Conservation (phyloP, 2,113 vertebrate genomes). For the Elephas maximus region DNA sequence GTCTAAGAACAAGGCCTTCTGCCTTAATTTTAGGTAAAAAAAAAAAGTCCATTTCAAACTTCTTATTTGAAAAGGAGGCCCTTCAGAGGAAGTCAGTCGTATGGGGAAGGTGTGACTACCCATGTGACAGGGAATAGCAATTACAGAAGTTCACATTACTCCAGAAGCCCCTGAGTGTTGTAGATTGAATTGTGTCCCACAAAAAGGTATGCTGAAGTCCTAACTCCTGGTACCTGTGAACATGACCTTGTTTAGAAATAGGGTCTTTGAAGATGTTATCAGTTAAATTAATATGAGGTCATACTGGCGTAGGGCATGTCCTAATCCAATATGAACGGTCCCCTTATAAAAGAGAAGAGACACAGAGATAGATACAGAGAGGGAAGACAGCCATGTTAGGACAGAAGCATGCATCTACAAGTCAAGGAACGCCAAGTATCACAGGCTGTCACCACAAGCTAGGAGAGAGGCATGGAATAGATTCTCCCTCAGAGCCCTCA, state of each 20-base stretch:
- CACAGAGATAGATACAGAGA: not conserved
- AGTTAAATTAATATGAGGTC: not conserved
- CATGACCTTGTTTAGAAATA: not conserved
- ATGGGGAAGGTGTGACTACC: not conserved
- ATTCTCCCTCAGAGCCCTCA: not conserved
- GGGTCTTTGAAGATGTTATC: not conserved
- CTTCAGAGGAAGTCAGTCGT: not conserved
- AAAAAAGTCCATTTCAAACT: constrained; percentile 52
- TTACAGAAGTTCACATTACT: fast-evolving
- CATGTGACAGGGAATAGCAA: not conserved
- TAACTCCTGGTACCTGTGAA: not conserved
- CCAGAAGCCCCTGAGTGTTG: not conserved
- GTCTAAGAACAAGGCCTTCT: not conserved
- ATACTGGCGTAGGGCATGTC: not conserved
- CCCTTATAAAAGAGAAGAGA: not conserved
- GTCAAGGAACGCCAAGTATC: not conserved
- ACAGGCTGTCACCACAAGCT: not conserved
- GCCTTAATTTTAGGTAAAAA: constrained; percentile 37
- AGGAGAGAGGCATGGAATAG: not conserved
- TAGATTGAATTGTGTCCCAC: not conserved
- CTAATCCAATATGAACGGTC: not conserved
- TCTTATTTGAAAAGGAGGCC: not conserved
- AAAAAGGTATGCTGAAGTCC: not conserved
- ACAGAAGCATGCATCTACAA: not conserved
- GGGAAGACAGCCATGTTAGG: not conserved